Evolutionary conservation across 2,797 vertebrate genomes (phyloP), one percentile per base, ranked within the genome.

Genomic region (Cichlasoma orientale): DNA sequence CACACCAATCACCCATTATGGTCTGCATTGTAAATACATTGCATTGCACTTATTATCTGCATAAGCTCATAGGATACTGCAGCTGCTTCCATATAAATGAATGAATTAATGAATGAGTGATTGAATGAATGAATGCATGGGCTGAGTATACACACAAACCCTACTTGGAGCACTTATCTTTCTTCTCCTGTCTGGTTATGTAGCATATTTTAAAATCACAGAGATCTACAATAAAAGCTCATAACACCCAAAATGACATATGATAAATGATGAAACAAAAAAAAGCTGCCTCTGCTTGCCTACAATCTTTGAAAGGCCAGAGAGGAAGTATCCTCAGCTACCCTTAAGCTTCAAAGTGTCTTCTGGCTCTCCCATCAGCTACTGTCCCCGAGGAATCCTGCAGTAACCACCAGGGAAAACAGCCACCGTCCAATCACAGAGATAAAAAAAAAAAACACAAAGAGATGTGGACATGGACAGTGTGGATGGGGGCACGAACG

Each of bases 261-360:
- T 18, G 29, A 50, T 52, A 59, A 27, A 21, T 31, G 21, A 33
- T 7, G 3, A 50, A 8, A 50, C 16, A 47, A 55, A 70, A 79
- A 56, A 82, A 52, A 69, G 25, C 25, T 56, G 9, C 10, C n/a
- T 44, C 21, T 31, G 9, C 14, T 68, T 41, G 16, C 27, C n/a
- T 19, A 10, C 9, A 38, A 50, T 59, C 74, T 83, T 52, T 77
- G 16, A 83, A 75, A 79, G 23, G 41, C 70, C 58, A 70, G 18
- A 53, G 38, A 29, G 41, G 61, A 83, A 78, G 10, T 25, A 76
- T 79, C 81, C 75, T 89, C 23, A 73, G 55, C 27, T 41, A 52
- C 31, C 73, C 75, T 56, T 1, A 56, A 16, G 36, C 61, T 80
- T 88, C 74, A 84, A 79, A 82, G 71, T 72, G 78, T 72, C 82